phyloP scores from a whole-genome alignment of 2,888 invertebrate species.

The Acanthopleura granulata region DNA sequence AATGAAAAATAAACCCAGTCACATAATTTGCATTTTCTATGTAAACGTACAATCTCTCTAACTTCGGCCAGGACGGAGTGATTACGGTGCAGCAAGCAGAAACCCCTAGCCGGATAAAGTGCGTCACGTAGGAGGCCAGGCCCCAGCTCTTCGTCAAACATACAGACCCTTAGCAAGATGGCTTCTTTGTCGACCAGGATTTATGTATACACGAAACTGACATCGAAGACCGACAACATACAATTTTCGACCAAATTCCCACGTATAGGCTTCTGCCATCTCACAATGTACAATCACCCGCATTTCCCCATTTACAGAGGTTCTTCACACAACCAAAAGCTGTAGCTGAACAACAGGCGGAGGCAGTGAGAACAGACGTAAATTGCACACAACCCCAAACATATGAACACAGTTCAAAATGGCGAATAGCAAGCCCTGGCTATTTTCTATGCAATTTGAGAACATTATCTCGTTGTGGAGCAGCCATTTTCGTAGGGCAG shows the following conservation, averaged over 20 bases:
- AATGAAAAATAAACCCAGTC: not conserved
- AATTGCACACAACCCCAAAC: not conserved
- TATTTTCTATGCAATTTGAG: conserved; percentile 50
- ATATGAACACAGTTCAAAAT: conserved; percentile 53
- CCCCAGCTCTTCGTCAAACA: not conserved
- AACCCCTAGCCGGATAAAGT: too few relatives aligned
- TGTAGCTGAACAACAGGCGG: too few relatives aligned
- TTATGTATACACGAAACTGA: conserved; percentile 4
- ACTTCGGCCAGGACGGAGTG: too few relatives aligned
- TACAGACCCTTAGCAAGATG: not conserved
- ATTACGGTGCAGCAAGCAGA: too few relatives aligned
- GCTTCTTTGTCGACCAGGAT: conserved; percentile 13
- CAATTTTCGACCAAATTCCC: not conserved
- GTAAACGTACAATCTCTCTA: not conserved
- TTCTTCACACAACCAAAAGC: too few relatives aligned
- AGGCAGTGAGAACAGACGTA: too few relatives aligned
- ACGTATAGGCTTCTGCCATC: not conserved
- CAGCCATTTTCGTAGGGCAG: conserved; percentile 41
- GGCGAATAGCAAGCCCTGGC: conserved; percentile 55
- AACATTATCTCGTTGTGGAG: conserved; percentile 45
- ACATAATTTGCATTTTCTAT: conserved; percentile 18
- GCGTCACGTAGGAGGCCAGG: not conserved
- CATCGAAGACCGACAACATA: not conserved
- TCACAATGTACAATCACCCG: not conserved
- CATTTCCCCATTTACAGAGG: not conserved